Evolutionary conservation across 2,113 vertebrate species (phyloP), one percentile per base, ranked within the genome.

Genomic region (Seriola dumerili): DNA sequence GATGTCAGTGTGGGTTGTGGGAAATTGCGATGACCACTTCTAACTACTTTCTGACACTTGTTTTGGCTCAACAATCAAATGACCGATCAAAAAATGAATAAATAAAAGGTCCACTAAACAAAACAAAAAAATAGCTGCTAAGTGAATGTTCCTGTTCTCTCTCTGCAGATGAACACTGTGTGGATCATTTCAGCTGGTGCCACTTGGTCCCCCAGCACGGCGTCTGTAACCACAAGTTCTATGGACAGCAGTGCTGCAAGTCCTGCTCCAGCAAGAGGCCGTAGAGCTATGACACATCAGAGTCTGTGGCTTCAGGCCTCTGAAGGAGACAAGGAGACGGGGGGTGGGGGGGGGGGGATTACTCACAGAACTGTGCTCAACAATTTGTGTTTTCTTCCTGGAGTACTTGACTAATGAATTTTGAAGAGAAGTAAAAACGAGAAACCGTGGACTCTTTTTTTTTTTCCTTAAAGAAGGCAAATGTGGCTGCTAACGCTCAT

Each of bases 191-290:
- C 92, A 95, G 91, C 81, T 99, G 98, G 98, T 99, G 98, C 85
- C 97, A 96, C 87, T 91, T 99, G 83, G 98, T 99, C 34, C 98
- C 97, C 38, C 98, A 97, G 82, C 98, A 99, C 0, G 96, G 97
- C 0, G 96, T 99, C 80, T 99, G 98, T 77, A 97, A 97, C 92
- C 98, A 99, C 95, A 97, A 97, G 82, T 99, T 99, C 91, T 99
- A 99, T 0, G 97, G 98, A 71, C 96, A 97, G 71, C 97, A 99
- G 76, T 99, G 98, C 52, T 99, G 98, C 93, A 97, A 95, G 85
- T 97, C 98, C 6, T 99, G 98, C 80, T 95, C 96, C 0, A 94
- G 93, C 88, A 97, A 96, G 88, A 96, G 95, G 90, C 96, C 94
- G 81, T 92, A 93, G 84, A 57, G 13, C 71, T 34, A 32, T 1